These are phyloP conservation scores for Stylophora pistillata DNA, from an alignment of 64 coral and sea anemone genomes.

Conservation along the genomic window DNA sequence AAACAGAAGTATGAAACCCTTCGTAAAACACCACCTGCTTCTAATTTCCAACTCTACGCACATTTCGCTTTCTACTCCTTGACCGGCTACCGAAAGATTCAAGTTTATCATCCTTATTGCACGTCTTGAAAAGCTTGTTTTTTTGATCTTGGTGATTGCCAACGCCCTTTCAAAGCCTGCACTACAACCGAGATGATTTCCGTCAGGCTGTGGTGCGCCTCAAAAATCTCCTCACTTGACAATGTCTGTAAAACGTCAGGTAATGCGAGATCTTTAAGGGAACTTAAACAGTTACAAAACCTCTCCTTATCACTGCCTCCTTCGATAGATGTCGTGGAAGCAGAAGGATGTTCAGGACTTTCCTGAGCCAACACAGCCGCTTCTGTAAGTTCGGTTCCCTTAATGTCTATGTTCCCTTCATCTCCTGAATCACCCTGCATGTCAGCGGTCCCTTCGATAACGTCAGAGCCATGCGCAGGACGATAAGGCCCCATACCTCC, in stretches of 20 bases:
- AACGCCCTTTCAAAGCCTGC: constrained; percentile 2
- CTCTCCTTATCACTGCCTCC: neutral
- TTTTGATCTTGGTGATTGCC: neutral
- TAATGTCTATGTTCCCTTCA: neutral
- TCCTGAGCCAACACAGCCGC: neutral
- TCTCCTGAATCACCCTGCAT: neutral
- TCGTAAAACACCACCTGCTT: too few species aligned
- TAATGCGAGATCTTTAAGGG: constrained; percentile 39
- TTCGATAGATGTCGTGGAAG: neutral
- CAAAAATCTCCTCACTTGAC: constrained; percentile 65
- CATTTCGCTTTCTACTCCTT: too few species aligned
- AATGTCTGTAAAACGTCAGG: constrained; percentile 34
- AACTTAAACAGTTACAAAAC: constrained; percentile 52
- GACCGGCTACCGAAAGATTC: neutral
- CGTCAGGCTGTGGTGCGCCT: constrained; percentile 56
- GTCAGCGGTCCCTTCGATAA: neutral
- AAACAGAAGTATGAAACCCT: too few species aligned
- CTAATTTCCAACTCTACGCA: too few species aligned
- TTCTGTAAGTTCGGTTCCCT: constrained; percentile 1
- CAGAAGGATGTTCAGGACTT: neutral
- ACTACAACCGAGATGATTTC: constrained; percentile 50
- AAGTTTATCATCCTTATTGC: neutral
- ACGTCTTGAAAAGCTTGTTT: neutral
- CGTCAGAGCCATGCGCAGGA: neutral
- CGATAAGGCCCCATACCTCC: neutral